These are phyloP conservation scores for Arion vulgaris DNA, from an alignment of 1,140 invertebrate genomes.

Conservation along the genomic window DNA sequence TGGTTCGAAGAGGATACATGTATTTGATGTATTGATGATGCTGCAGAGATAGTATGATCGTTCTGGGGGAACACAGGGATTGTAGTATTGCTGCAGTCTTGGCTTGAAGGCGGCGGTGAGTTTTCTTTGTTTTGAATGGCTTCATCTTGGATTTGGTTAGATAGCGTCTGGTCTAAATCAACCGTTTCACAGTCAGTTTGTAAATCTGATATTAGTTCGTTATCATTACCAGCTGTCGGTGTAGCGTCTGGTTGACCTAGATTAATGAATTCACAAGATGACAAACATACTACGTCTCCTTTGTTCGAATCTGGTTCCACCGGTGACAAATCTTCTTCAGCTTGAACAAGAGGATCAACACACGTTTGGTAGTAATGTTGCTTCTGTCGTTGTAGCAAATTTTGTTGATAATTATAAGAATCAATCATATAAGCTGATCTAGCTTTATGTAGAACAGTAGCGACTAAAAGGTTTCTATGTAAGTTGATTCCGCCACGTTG, in stretches of 20 bases:
- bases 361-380: neutral
- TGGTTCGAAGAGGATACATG: constrained; percentile 40
- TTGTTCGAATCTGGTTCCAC: neutral
- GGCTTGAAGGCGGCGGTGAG: constrained; percentile 44
- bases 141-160: neutral
- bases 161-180: neutral
- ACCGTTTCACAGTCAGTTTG: constrained; percentile 5
- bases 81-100: too few relatives aligned
- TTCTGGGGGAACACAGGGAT: constrained; percentile 29
- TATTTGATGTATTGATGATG: constrained; percentile 15
- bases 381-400: constrained; percentile 45
- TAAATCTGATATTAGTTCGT: constrained; percentile 28
- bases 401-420: constrained; percentile 70
- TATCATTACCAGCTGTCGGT: constrained; percentile 15
- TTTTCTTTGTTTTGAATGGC: constrained; percentile 53
- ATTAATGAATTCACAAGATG: constrained; percentile 16
- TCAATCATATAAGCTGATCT: constrained; percentile 80
- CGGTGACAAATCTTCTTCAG: neutral
- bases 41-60: neutral
- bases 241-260: constrained; percentile 34
- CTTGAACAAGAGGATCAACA: neutral
- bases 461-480: constrained; percentile 80
- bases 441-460: constrained; percentile 80
- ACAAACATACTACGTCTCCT: constrained; percentile 19
- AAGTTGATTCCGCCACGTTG: constrained; percentile 79